A percentile compares a stretch with the other conserved stretches of the same genome.
Evolutionary conservation across 2,797 vertebrate genomes (phyloP).

Genomic region (Lepus townsendii): DNA sequence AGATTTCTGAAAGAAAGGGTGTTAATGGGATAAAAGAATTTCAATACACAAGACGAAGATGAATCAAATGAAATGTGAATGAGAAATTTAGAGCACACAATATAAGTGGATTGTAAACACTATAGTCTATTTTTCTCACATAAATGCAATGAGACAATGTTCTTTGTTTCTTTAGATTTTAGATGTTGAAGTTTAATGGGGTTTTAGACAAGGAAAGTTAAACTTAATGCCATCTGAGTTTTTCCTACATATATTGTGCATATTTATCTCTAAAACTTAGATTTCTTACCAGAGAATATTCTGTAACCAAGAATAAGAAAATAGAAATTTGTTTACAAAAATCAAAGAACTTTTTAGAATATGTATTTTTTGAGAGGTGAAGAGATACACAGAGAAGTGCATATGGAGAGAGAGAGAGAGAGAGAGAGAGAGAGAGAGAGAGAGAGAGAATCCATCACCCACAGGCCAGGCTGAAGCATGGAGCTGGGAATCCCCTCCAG

Average conservation of each 20-base stretch:
- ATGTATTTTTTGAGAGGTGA: no score
- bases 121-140: neutral
- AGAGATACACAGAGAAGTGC: no score
- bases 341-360: neutral
- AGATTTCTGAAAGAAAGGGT: constrained; percentile 78
- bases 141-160: neutral
- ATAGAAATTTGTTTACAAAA: neutral
- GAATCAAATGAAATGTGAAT: constrained; percentile 67
- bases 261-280: constrained; percentile 50
- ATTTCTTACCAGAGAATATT: constrained; percentile 23
- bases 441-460: no score
- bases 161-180: constrained; percentile 60
- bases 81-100: constrained; percentile 43
- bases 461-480: no score
- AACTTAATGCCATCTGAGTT: neutral
- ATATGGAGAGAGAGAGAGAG: no score
- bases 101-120: constrained; percentile 67
- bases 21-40: constrained; percentile 78
- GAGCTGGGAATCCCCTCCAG: no score
- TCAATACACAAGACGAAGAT: constrained; percentile 68
- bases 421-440: no score
- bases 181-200: neutral
- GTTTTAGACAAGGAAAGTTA: constrained; percentile 64
- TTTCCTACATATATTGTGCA: neutral
- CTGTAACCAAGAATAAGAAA: constrained; percentile 24